Base-by-base conservation (phyloP, 2,888 invertebrate species). In the Tinea semifulvella region DNA sequence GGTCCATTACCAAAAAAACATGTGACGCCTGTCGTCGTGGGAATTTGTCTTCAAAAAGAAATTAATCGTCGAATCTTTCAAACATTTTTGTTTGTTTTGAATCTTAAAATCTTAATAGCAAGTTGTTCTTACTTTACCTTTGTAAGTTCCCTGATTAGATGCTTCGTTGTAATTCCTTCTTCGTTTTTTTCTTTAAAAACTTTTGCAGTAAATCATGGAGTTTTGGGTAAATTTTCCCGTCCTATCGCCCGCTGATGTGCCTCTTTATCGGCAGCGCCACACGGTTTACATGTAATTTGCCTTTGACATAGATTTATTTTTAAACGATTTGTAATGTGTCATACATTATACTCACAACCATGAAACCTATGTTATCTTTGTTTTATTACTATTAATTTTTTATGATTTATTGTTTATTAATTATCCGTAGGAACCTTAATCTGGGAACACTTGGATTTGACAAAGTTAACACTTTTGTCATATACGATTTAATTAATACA, bases 11-110 rank as follows among this genome's bases (percentile, higher is more conserved):
- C 56, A n/a, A 46, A 49, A 54, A 53, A 60, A 60, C 61, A 61
- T 56, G 61, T 70, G 74, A 72, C 64, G 66, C 16, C 7, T 17
- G 7, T 56, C 47, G 59, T 58, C 68, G 72, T 75, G 71, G 71
- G 75, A 75, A 71, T 47, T 20, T 17, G 22, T 40, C 8, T 13
- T 2, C 14, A n/a, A 2, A 22, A 22, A 22, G 20, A 40, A 22
- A 22, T 20, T 3, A 19, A 39, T 2, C 8, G 6, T 2, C 2
- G 14, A 5, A 31, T 8, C 4, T 5, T n/a, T n/a, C 5, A n/a
- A n/a, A n/a, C 6, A 8, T 5, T 11, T 31, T 6, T 7, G 13
- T 11, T 19, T 38, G 19, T 38, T 38, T 38, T 38, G 7, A 18
- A 38, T 19, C 17, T 17, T 26, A 26, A 26, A 26, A 26, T 26